Evolutionary conservation across 2,797 vertebrate genomes (phyloP).

Genomic region (Sebastes diploproa): DNA sequence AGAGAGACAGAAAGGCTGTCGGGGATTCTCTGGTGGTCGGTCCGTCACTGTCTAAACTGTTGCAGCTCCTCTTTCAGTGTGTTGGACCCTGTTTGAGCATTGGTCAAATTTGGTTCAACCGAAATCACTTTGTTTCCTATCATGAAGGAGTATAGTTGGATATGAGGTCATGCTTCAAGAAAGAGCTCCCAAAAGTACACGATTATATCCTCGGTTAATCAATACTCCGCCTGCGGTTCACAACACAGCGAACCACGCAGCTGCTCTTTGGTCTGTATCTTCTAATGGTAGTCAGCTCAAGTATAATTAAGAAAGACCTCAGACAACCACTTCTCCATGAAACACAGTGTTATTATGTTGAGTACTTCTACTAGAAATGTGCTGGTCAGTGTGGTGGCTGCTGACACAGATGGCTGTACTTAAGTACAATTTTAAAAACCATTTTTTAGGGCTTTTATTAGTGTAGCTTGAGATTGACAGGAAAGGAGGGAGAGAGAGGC

Average conservation of each 20-base stretch:
- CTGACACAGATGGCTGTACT: too few species aligned
- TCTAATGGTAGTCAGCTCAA: not conserved
- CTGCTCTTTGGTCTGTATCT: not conserved
- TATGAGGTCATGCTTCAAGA: conserved; percentile 30
- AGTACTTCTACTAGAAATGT: not conserved
- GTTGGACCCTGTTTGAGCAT: not conserved
- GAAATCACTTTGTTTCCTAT: not conserved
- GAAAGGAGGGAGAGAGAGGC: not conserved
- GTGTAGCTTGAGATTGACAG: too few species aligned
- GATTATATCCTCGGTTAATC: conserved; percentile 37
- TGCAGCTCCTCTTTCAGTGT: not conserved
- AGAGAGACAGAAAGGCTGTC: conserved; percentile 50
- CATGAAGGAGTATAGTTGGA: not conserved
- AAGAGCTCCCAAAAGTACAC: conserved; percentile 23
- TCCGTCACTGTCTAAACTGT: conserved; percentile 8
- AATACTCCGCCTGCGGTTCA: conserved; percentile 21
- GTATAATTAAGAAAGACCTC: conserved; percentile 13
- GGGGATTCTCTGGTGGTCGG: conserved; percentile 2
- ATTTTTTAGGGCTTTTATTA: too few species aligned
- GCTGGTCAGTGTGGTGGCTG: too few species aligned
- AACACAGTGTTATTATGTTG: not conserved
- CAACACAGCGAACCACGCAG: not conserved
- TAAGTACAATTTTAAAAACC: too few species aligned
- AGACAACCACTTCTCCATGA: not conserved
- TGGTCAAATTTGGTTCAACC: not conserved